phyloP scores from a whole-genome alignment of 1,140 invertebrate genomes.

The Drosophila ficusphila region DNA sequence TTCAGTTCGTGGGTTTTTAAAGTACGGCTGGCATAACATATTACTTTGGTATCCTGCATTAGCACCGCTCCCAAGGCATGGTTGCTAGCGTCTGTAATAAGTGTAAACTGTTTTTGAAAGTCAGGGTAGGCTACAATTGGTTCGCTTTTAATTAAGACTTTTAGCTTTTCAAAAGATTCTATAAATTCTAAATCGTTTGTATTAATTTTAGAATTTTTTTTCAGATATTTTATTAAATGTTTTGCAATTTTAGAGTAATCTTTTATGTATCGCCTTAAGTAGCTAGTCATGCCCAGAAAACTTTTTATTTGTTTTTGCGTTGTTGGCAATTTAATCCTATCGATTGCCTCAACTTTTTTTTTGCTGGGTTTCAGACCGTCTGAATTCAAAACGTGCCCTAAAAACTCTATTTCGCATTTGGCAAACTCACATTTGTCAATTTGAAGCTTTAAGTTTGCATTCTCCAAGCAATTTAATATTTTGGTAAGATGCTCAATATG shows the following conservation, averaged over 20 bases:
- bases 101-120: no score
- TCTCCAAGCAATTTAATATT: background rate
- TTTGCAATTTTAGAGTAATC: no score
- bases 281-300: background rate
- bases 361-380: slow-evolving; percentile 3
- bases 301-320: slow-evolving; percentile 5
- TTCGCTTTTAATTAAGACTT: background rate
- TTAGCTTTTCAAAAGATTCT: background rate
- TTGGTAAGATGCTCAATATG: background rate
- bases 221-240: background rate
- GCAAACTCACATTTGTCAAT: background rate
- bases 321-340: background rate
- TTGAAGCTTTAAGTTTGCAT: background rate
- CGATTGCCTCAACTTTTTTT: slow-evolving; percentile 7
- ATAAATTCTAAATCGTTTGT: background rate
- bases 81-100: slow-evolving; percentile 5
- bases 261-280: background rate
- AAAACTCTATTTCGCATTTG: slow-evolving; percentile 6
- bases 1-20: slow-evolving; percentile 1
- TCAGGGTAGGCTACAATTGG: no score
- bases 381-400: slow-evolving; percentile 2
- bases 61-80: slow-evolving; percentile 1
- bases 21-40: slow-evolving; percentile 8
- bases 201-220: background rate
- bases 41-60: background rate